phyloP scores from a whole-genome alignment of 2,113 vertebrate genomes.

The Cichladusa arquata region DNA sequence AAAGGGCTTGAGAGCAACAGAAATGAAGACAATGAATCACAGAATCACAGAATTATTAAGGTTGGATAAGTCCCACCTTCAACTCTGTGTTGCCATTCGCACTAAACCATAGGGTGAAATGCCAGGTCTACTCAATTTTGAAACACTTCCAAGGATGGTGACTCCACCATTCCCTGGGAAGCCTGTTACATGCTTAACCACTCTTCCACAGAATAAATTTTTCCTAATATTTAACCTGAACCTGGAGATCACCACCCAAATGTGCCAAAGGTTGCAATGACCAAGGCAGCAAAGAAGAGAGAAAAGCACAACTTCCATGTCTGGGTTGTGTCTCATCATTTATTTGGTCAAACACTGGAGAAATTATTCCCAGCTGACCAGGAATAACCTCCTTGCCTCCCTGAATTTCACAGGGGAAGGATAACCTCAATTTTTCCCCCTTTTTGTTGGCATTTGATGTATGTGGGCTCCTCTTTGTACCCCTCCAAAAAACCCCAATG shows the following conservation, averaged over 20 bases:
- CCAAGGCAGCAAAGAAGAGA: not conserved
- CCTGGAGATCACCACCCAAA: not conserved
- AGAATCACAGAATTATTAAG: not conserved
- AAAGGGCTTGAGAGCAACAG: not conserved
- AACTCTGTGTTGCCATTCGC: too few relatives aligned
- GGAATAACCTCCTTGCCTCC: not conserved
- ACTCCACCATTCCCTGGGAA: not conserved
- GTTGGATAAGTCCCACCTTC: not conserved
- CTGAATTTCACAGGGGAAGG: not conserved
- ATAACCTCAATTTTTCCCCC: accelerated
- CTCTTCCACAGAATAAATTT: too few relatives aligned
- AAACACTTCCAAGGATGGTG: too few relatives aligned
- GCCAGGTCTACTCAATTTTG: not conserved
- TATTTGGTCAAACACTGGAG: not conserved
- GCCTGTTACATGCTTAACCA: not conserved
- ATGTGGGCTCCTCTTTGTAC: not conserved
- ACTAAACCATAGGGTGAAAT: not conserved
- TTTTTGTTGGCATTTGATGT: not conserved
- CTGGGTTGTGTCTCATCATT: not conserved
- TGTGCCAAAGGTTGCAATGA: not conserved
- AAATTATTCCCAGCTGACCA: not conserved
- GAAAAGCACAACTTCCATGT: not conserved
- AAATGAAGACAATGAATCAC: not conserved
- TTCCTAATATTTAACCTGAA: not conserved
- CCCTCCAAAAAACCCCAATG: not conserved